A percentile compares a stretch with the other conserved stretches of the same genome.
phyloP scores from a whole-genome alignment of 2,113 vertebrate genomes.

The Ageneiosus marmoratus region DNA sequence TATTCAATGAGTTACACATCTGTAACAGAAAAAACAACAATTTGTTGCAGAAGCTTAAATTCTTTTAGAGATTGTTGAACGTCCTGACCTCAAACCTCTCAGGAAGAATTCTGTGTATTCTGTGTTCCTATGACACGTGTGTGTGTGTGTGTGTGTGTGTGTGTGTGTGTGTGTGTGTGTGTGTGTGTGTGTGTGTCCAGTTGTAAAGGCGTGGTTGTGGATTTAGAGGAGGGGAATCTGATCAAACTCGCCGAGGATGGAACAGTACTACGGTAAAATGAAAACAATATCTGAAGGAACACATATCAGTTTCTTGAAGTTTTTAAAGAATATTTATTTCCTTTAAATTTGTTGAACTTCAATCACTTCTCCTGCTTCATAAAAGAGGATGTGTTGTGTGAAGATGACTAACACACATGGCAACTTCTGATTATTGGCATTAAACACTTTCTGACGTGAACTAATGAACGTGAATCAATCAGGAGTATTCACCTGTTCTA shows the following conservation, averaged over 20 bases:
- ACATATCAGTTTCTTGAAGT: no score
- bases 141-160: slow-evolving; percentile 69
- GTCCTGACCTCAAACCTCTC: no score
- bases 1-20: no score
- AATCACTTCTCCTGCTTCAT: no score
- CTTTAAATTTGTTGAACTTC: not conserved
- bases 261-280: slow-evolving; percentile 84
- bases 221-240: slow-evolving; percentile 91
- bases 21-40: no score
- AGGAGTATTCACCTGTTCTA: not conserved
- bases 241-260: slow-evolving; percentile 90
- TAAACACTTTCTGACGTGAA: not conserved
- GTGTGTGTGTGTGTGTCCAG: slow-evolving; percentile 64
- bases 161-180: slow-evolving; percentile 20
- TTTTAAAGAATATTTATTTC: no score
- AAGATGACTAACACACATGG: not conserved
- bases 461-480: not conserved
- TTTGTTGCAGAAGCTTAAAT: no score
- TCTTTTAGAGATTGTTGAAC: no score
- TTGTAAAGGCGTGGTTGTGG: slow-evolving; percentile 90
- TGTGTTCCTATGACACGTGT: no score
- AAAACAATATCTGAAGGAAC: no score
- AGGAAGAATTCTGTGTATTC: no score
- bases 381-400: not conserved
- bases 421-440: not conserved